Evolutionary conservation across 2,113 vertebrate species (phyloP).

Genomic region (Phalacrocorax pelagicus): DNA sequence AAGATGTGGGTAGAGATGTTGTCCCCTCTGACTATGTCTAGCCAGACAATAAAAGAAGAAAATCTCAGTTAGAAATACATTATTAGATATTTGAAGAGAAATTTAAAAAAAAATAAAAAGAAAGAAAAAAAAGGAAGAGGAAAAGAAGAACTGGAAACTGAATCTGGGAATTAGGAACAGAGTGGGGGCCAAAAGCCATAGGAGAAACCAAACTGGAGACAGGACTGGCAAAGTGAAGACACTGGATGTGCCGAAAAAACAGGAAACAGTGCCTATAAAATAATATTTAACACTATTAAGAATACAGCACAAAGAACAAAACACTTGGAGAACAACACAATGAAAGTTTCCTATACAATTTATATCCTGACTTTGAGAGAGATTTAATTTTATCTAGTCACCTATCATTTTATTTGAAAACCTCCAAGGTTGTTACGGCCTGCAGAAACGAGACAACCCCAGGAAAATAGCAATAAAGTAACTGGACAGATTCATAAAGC

Average conservation of each 20-base stretch:
- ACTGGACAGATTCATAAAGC: neutral
- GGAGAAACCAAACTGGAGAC: neutral
- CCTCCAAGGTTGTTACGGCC: neutral
- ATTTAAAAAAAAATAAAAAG: neutral
- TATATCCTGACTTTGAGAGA: neutral
- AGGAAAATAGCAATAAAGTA: neutral
- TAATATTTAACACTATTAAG: neutral
- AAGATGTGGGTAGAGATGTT: neutral
- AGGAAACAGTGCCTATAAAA: neutral
- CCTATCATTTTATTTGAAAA: neutral
- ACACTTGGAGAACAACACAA: neutral
- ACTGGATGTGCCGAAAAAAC: accelerated
- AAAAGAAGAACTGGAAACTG: neutral
- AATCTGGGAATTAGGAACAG: neutral
- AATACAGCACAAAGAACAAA: neutral
- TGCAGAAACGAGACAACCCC: neutral
- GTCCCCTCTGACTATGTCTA: neutral
- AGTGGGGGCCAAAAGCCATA: neutral
- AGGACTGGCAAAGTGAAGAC: neutral
- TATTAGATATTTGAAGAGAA: neutral
- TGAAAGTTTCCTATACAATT: neutral
- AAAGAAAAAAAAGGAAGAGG: neutral
- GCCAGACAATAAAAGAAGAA: neutral
- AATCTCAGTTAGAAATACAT: neutral
- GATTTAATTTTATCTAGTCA: neutral